Conservation (phyloP, 1,140 invertebrate genomes). For the Tetramorium simillimum region DNA sequence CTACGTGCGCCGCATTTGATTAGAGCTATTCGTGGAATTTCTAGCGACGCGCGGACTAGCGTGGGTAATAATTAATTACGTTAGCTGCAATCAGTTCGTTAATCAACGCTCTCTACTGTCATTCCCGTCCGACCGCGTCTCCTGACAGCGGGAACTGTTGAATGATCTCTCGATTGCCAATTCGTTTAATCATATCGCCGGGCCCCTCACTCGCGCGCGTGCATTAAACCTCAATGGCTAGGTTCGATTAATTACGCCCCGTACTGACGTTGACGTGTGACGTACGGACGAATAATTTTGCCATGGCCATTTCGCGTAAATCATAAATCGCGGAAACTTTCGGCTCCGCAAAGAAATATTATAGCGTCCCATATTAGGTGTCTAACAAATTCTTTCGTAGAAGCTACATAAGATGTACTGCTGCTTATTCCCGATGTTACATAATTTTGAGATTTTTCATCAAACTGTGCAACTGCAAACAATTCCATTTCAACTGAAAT, state of each 20-base stretch:
- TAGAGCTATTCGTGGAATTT: conserved; percentile 27
- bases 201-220: conserved; percentile 32
- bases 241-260: conserved; percentile 43
- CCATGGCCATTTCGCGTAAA: background rate
- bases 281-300: conserved; percentile 14
- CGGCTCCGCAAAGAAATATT: background rate
- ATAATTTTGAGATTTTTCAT: background rate
- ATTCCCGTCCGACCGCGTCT: conserved; percentile 29
- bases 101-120: conserved; percentile 57
- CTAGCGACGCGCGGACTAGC: conserved; percentile 30
- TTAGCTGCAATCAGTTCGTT: conserved; percentile 56
- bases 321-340: background rate
- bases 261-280: conserved; percentile 43
- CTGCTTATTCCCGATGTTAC: background rate
- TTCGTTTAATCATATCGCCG: conserved; percentile 57
- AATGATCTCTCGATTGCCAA: conserved; percentile 60
- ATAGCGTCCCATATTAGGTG: background rate
- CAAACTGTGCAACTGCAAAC: background rate
- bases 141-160: conserved; percentile 29
- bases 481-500: background rate
- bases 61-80: conserved; percentile 52
- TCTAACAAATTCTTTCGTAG: background rate
- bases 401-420: background rate
- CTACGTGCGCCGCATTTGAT: conserved; percentile 10
- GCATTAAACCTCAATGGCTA: conserved; percentile 47